Evolutionary conservation across 2,888 invertebrate species (phyloP), one percentile per base, ranked within the genome.

Genomic region (Leptinotarsa juncta): DNA sequence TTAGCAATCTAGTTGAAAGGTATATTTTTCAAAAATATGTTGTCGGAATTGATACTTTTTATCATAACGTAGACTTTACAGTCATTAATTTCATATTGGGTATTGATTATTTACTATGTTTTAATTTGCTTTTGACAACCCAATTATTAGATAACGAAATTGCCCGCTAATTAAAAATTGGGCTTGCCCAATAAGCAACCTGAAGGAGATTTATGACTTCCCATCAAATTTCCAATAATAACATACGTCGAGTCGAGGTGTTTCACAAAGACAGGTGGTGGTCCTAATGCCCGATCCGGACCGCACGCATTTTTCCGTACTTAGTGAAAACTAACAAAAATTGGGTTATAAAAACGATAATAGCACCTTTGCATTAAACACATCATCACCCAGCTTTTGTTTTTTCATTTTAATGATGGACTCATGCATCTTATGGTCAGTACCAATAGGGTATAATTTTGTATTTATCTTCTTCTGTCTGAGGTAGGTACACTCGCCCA

Each of bases 361-460:
- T 82, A 80, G 81, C 81, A 83, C 78, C 81, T 83, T 81, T 73
- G 78, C 76, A 74, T 78, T 81, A 80, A 79, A 78, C 78, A 79
- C 77, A 80, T 80, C 80, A 80, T 80, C 79, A 77, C 79, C 71
- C 70, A 70, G 74, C 75, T 79, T 79, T 79, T 78, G 77, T 78
- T 79, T 81, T 81, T 77, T 75, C 66, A 65, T 76, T 75, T 67
- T 83, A 82, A 83, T 81, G 81, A 82, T 75, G 81, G 69, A 60
- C 55, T 68, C 69, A 78, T 84, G 81, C 81, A 84, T 84, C 86
- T 84, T 83, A 82, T 81, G 79, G 76, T 75, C 62, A 70, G 73
- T 77, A 79, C 81, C 82, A 81, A 86, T 86, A 86, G 84, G 85
- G 84, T 85, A 83, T 85, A 85, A 85, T 85, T 85, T 85, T 81